phyloP scores from a whole-genome alignment of 1,140 invertebrate species.

The Drosophila quadrilineata region DNA sequence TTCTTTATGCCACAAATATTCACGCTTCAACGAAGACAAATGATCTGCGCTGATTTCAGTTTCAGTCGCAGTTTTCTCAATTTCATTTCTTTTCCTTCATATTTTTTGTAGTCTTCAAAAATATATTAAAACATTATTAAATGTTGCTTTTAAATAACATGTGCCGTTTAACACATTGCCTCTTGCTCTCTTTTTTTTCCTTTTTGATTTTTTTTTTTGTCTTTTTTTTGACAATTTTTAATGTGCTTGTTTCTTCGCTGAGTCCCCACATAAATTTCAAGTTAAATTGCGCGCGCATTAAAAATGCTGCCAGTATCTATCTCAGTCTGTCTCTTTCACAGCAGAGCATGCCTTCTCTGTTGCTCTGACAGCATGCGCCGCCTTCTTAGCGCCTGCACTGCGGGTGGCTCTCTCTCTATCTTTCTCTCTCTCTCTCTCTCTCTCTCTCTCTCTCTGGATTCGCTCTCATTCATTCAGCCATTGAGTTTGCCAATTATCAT shows the following conservation, averaged over 20 bases:
- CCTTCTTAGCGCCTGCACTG: slow-evolving; percentile 59
- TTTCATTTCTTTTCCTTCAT: not conserved
- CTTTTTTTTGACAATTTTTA: slow-evolving; percentile 39
- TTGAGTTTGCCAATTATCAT: slow-evolving; percentile 66
- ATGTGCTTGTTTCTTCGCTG: slow-evolving; percentile 34
- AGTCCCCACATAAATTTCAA: slow-evolving; percentile 68
- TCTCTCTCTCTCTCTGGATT: not conserved
- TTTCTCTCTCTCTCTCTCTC: slow-evolving; percentile 3
- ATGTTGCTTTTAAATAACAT: slow-evolving; percentile 72
- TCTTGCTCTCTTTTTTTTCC: slow-evolving; percentile 34
- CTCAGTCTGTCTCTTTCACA: not conserved
- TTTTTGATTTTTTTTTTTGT: slow-evolving; percentile 22
- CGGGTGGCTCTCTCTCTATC: slow-evolving; percentile 45
- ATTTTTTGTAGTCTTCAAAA: not conserved
- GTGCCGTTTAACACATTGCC: slow-evolving; percentile 77
- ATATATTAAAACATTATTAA: slow-evolving; percentile 64
- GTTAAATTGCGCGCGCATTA: slow-evolving; percentile 77
- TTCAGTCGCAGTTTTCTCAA: not conserved
- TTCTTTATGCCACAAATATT: slow-evolving; percentile 70
- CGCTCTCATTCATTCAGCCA: too few species aligned
- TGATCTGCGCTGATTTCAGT: slow-evolving; percentile 41
- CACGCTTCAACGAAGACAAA: slow-evolving; percentile 76
- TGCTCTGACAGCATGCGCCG: slow-evolving; percentile 33
- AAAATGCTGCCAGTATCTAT: slow-evolving; percentile 27
- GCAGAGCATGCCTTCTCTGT: too few species aligned